phyloP scores from a whole-genome alignment of 2,113 vertebrate species.

The Stercorarius parasiticus region DNA sequence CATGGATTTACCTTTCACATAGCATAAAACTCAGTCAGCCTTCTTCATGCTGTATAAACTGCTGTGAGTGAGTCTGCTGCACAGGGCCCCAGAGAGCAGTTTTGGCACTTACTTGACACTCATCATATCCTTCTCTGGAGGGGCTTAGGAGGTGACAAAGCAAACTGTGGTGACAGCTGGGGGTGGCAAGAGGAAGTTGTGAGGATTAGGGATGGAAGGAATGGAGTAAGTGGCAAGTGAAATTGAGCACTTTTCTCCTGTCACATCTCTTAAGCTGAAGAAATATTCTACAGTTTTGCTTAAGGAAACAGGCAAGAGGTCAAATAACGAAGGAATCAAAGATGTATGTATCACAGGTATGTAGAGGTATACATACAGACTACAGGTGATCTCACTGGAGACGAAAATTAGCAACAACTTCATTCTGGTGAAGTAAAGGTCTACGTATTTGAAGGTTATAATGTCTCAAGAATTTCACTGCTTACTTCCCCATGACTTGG shows the following conservation, averaged over 20 bases:
- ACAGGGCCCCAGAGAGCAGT: neutral
- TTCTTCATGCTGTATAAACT: neutral
- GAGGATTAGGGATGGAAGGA: neutral
- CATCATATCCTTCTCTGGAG: neutral
- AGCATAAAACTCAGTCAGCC: neutral
- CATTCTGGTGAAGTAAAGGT: neutral
- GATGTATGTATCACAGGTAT: neutral
- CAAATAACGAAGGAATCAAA: neutral
- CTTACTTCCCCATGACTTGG: neutral
- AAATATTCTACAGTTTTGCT: neutral
- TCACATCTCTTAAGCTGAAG: neutral
- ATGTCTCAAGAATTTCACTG: neutral
- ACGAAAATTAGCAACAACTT: neutral
- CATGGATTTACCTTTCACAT: neutral
- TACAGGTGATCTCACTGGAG: neutral
- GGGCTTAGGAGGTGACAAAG: slow-evolving; percentile 46
- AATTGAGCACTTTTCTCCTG: neutral
- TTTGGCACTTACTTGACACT: slow-evolving; percentile 17
- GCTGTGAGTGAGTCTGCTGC: neutral
- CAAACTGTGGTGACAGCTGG: slow-evolving; percentile 26
- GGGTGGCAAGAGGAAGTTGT: slow-evolving; percentile 25
- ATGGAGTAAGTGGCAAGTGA: neutral
- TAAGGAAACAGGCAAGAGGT: neutral
- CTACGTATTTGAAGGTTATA: neutral
- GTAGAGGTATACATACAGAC: neutral